Evolutionary conservation across 2,113 vertebrate species (phyloP), one percentile per base, ranked within the genome.

Genomic region (Ptilorrhoa leucosticta): DNA sequence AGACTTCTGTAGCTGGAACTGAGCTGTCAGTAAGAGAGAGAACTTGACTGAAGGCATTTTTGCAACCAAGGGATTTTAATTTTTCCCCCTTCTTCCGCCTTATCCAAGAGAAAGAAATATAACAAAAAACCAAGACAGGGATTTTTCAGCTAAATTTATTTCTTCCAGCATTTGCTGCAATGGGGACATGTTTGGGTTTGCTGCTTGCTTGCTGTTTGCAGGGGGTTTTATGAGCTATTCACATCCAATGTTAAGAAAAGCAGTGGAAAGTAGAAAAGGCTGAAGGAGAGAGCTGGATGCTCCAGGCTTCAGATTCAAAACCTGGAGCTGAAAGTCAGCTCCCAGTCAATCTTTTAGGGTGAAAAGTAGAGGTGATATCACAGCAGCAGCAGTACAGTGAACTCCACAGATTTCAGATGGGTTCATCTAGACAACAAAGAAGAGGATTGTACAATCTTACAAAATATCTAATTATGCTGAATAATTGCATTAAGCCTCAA

Each of bases 21-120:
- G 96, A 96, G 96, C 96, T 97, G 96, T 97, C 96, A 96, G 76
- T 95, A 97, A 96, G 95, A 96, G 92, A 96, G 96, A 96, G 94
- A 96, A 96, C 93, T 95, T 90, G 94, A 96, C 96, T 96, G 96
- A 97, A 90, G 92, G 96, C 92, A 82, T 96, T 97, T 96, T 94
- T 96, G 96, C 96, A 96, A 82, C 95, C 93, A 82, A 89, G 94
- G 96, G 96, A 97, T 96, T 96, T 95, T 95, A 96, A 88, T 87
- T 96, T 96, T 89, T 26, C 80, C 92, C 76, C 76, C 89, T 93
- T 92, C 88, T 93, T 92, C 64, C 91, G 86, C 90, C 90, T 95
- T 95, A 94, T 94, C 96, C 90, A 90, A 84, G 88, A 96, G 90
- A 94, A 95, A 96, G 90, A 95, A 95, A 93, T 92, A 95, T 93